Evolutionary conservation across 2,113 vertebrate genomes (phyloP), one percentile per base, ranked within the genome.

Genomic region (Oncorhynchus nerka): DNA sequence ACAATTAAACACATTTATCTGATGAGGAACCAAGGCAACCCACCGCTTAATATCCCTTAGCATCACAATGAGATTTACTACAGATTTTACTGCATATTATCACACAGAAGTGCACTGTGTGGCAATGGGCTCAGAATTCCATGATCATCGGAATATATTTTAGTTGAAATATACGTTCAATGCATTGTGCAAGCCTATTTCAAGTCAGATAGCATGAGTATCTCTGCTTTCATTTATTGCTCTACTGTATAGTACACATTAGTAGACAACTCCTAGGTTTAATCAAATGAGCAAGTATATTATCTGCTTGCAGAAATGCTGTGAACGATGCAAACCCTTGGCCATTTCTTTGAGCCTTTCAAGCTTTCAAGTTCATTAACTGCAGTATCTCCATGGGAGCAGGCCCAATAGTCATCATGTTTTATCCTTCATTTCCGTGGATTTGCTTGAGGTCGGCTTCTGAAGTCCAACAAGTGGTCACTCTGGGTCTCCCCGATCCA

Each of bases 311-410:
- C 24, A 39, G 68, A 61, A 22, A 32, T 62, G 19, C 26, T 26
- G n/a, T 72, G 16, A 70, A 70, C 26, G 26, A 65, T 66, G 39
- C 16, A 65, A 70, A 39, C 22, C 67, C 32, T 61, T 22, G 22
- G 22, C 49, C 69, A 34, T 68, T 26, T 68, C 22, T 34, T 67
- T 20, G 15, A 67, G 24, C 20, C 69, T 39, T 75, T 76, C 51
- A 75, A 55, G 30, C 68, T 79, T 71, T 75, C 66, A 77, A 77
- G 70, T 80, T 77, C 72, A 80, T 77, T 77, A 83, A 68, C 61
- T 71, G 69, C 61, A 19, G 20, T 39, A 34, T 80, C 71, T 76
- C 74, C 71, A 15, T 22, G 64, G 71, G 74, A 76, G 48, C n/a
- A 32, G 24, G 59, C 24, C 59, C 51, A 61, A 28, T 74, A 77